Evolutionary conservation across 2,113 vertebrate genomes (phyloP).

Genomic region (Blennius ocellaris): DNA sequence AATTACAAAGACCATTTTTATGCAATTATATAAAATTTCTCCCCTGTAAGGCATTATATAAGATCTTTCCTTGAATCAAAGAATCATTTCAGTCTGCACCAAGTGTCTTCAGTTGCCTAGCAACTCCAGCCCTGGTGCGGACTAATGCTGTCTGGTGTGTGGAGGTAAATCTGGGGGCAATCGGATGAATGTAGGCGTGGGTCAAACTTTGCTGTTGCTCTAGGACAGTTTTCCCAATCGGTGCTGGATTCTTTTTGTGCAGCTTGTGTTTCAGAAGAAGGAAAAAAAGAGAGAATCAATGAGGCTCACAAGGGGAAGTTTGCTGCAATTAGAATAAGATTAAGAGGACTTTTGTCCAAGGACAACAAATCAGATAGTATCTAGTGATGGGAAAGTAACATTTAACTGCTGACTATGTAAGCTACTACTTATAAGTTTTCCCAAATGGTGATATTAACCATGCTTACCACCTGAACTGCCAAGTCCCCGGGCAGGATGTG

Average conservation of each 20-base stretch:
- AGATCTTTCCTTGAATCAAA: slow-evolving; percentile 84
- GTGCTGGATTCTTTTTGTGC: slow-evolving; percentile 29
- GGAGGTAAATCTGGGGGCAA: slow-evolving; percentile 87
- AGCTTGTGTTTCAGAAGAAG: slow-evolving; percentile 22
- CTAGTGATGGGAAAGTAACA: slow-evolving; percentile 47
- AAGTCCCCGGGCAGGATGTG: slow-evolving; percentile 61
- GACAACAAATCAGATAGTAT: slow-evolving; percentile 44
- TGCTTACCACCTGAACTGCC: slow-evolving; percentile 70
- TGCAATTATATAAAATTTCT: slow-evolving; percentile 64
- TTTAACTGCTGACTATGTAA: slow-evolving; percentile 57
- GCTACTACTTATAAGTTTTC: slow-evolving; percentile 59
- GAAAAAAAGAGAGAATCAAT: not conserved
- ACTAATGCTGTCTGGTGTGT: slow-evolving; percentile 83
- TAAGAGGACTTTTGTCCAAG: slow-evolving; percentile 56
- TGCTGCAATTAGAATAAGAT: slow-evolving; percentile 54
- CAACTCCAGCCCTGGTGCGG: slow-evolving; percentile 82
- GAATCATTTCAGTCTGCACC: slow-evolving; percentile 85
- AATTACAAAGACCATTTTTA: slow-evolving; percentile 56
- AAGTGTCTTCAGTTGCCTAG: slow-evolving; percentile 89
- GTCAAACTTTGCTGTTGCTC: slow-evolving; percentile 80
- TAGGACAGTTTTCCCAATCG: slow-evolving; percentile 61
- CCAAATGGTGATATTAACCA: slow-evolving; percentile 64
- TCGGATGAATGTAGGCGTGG: slow-evolving; percentile 82
- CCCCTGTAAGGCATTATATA: slow-evolving; percentile 73
- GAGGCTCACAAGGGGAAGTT: slow-evolving; percentile 5